Evolutionary conservation across 92 coral and sea anemone genomes (phyloP), one percentile per base, ranked within the genome.

Genomic region (Palythoa grandis): DNA sequence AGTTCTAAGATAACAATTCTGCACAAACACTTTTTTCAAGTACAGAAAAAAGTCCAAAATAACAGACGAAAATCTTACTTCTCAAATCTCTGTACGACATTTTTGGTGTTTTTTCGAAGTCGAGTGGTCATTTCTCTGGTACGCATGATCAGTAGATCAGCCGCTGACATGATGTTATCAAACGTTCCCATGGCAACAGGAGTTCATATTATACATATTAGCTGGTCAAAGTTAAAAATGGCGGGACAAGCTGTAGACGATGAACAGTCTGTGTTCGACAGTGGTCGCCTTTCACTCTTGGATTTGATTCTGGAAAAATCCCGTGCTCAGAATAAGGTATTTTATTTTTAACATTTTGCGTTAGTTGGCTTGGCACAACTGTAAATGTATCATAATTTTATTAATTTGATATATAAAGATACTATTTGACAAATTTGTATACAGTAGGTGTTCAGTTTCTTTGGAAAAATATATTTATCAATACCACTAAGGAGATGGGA

Each of bases 81-180:
- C 99, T 88, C 79, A 97, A 85, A 86, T 97, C 99, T 24, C 99
- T 89, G 90, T 91, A 97, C 88, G 99, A 97, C 99, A 97, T 96
- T 83, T 90, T 93, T 29, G 35, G 77, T 67, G 78, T 78, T 85
- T 87, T 76, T 82, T 39, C 69, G 84, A 67, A 71, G 75, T 57
- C 43, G 15, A 17, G 38, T 58, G 52, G 86, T 66, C 72, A 29
- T 13, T 24, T 78, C 47, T 39, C 22, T 65, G 76, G 8, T 85
- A 92, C 99, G 98, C 99, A 93, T 97, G 94, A 76, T 38, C 95
- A 9, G 1, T 20, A 7, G 11, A 9, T 40, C 35, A 15, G 66
- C 99, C 98, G 98, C 98, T 94, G 95, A 24, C 74, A 37, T 47
- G 66, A 78, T 88, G 92, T 92, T 89, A 79, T 85, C 70, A 76